Base-by-base conservation (phyloP, 35 echinoderm and acorn worm species). In the Holothuria glaberrima region DNA sequence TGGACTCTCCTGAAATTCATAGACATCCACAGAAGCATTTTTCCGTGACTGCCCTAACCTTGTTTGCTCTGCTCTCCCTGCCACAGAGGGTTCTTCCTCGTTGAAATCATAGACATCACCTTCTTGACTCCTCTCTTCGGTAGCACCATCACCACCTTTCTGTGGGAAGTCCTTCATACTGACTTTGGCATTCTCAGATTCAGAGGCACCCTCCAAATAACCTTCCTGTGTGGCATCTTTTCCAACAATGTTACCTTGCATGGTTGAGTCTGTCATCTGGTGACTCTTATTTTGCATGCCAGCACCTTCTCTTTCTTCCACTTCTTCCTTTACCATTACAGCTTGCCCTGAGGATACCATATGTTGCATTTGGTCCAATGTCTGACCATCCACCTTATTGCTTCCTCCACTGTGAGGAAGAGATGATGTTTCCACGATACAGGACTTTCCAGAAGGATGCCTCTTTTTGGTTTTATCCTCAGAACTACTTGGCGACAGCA, bases 1-100 rank as follows among this genome's bases (percentile, higher is more conserved):
- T 18, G 85, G 85, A 69, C 89, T 90, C 35, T 66, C 75, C 34
- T 64, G 70, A 83, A 90, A 90, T 71, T 90, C 89, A 61, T 89
- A 89, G 27, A 71, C 69, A 79, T 89, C 88, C 30, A 56, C 21
- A 2, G 88, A 30, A n/a, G 57, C 19, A 61, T 61, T 84, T 54
- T 84, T 59, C 80, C 61, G 80, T 16, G 52, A 58, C 57, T 35
- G 74, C 24, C 29, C 74, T 35, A 26, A 41, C 21, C 44, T 78
- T 48, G 36, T 63, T 69, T 26, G 66, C 5, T 33, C 66, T 6
- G 25, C 66, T 9, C 46, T 16, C 0, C 46, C 46, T 14, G 31
- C 18, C 28, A 59, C 3, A 20, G 80, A 61, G 28, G 80, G 80
- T 33, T 87, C 85, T 28, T 87, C 62, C 17, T 87, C 85, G 22